Evolutionary conservation across 2,797 vertebrate species (phyloP), one percentile per base, ranked within the genome.

Genomic region (Phyllotis vaccarum): DNA sequence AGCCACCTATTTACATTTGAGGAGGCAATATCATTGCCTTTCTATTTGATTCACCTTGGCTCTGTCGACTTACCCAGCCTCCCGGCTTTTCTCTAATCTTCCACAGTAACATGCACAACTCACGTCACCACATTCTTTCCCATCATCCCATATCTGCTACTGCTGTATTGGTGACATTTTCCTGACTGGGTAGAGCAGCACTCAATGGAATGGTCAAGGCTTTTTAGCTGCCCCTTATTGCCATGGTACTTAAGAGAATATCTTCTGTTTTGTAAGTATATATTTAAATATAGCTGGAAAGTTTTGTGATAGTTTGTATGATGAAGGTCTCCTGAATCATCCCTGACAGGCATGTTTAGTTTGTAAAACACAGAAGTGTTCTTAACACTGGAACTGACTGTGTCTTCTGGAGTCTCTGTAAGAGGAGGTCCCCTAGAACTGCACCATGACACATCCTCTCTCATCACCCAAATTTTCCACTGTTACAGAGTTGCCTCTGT

Each of bases 271-370:
- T 83, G 22, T 64, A 64, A 66, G 56, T 66, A 52, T 80, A 70
- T 78, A 89, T 89, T 83, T 85, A 83, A 80, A 87, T 80, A 54
- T 85, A 54, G 37, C 40, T 81, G 46, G 64, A 79, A 88, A 64
- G 27, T 70, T 74, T 54, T 58, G 52, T 52, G 85, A 82, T 17
- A 85, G 87, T 93, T 80, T 75, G 60, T 54, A 58, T 2, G 14
- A 90, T 27, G 89, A 91, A 88, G 64, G 14, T 85, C 37, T 76
- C n/a, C 49, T 56, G 83, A 80, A 83, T 56, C 56, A 80, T 68
- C 58, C 68, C n/a, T 68, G 64, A 22, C 1, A 78, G 40, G 46
- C 52, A 7, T 62, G 83, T 93, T 88, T 62, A 31, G 68, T 31
- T 88, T 64, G 66, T 54, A 94, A 83, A 64, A 34, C 52, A 6